phyloP scores from a whole-genome alignment of 2,888 invertebrate species.

The Amphipyra tragopoginis region DNA sequence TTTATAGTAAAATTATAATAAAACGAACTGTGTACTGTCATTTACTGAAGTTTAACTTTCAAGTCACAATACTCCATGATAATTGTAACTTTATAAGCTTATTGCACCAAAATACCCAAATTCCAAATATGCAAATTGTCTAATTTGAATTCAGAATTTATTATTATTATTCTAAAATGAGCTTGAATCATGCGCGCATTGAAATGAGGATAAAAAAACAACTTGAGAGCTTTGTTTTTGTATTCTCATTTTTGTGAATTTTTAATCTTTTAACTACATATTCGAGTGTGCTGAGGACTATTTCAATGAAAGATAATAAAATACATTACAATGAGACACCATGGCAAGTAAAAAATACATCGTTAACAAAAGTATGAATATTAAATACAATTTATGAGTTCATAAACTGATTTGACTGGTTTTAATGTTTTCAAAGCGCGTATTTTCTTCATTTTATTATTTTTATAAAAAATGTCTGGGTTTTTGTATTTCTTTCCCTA shows the following conservation, averaged over 20 bases:
- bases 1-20: too few species aligned
- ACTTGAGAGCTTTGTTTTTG: slow-evolving; percentile 31
- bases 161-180: slow-evolving; percentile 46
- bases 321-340: slow-evolving; percentile 5
- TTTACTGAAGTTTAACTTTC: background rate
- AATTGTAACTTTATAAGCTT: slow-evolving; percentile 41
- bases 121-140: slow-evolving; percentile 7
- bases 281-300: slow-evolving; percentile 54
- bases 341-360: background rate
- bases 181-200: slow-evolving; percentile 60
- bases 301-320: slow-evolving; percentile 41
- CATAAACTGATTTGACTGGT: slow-evolving; percentile 2
- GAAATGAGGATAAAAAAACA: slow-evolving; percentile 53
- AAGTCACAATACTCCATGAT: slow-evolving; percentile 1
- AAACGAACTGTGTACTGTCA: too few species aligned
- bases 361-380: slow-evolving; percentile 9
- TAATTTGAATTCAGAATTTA: slow-evolving; percentile 18
- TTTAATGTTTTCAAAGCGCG: background rate
- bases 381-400: slow-evolving; percentile 15
- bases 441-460: background rate
- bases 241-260: slow-evolving; percentile 54
- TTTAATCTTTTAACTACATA: slow-evolving; percentile 49
- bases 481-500: too few species aligned
- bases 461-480: too few species aligned
- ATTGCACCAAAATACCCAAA: slow-evolving; percentile 25